Conservation (phyloP, 2,888 invertebrate genomes). For the Acanthosepion esculentum region DNA sequence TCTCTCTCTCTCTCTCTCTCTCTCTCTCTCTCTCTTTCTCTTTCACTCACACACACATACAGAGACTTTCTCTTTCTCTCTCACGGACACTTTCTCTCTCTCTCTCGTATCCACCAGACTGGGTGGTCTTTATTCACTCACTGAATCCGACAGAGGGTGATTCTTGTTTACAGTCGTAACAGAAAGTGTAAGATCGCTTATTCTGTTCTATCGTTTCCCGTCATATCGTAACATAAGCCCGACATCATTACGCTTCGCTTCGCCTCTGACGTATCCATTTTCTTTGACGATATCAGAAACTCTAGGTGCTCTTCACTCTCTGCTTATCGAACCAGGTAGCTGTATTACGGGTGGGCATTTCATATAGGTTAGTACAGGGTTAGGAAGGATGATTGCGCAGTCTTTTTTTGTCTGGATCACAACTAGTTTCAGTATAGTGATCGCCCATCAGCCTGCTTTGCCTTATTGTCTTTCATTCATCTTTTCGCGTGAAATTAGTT, state of each 20-base stretch:
- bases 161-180: conserved; percentile 20
- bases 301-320: not conserved
- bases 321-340: not conserved
- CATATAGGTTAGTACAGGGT: not conserved
- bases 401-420: too few species aligned
- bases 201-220: not conserved
- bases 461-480: too few species aligned
- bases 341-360: conserved; percentile 18
- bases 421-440: not conserved
- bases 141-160: not conserved
- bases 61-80: too few species aligned
- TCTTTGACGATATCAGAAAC: conserved; percentile 15
- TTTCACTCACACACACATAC: not conserved
- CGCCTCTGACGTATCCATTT: not conserved
- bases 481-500: not conserved
- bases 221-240: not conserved
- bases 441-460: not conserved
- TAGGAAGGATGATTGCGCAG: not conserved
- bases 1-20: not conserved
- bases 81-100: too few species aligned
- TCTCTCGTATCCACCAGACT: not conserved
- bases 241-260: not conserved
- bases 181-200: not conserved
- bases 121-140: conserved; percentile 13
- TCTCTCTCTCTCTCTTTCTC: not conserved